These are phyloP conservation scores for Leucoptera coffeella DNA, from an alignment of 2,888 invertebrate species.

Conservation along the genomic window DNA sequence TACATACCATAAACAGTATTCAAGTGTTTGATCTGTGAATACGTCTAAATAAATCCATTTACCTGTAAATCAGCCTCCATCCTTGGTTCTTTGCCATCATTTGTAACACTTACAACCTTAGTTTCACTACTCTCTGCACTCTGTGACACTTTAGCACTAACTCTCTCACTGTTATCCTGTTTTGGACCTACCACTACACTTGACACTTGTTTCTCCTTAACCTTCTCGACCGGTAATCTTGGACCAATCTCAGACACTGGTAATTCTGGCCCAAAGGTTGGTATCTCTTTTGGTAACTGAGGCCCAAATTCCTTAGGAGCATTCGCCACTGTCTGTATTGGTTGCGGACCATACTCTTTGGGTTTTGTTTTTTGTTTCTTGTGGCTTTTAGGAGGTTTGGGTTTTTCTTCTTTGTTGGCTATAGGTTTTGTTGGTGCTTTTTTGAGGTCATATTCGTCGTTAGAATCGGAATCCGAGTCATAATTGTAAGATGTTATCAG, in stretches of 20 bases:
- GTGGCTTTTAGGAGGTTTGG: conserved; percentile 8
- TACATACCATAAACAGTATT: too few relatives aligned
- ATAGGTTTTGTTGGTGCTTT: conserved; percentile 10
- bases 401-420: too few relatives aligned
- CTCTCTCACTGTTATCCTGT: too few relatives aligned
- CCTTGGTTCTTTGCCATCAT: conserved; percentile 31
- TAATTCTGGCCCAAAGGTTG: conserved; percentile 35
- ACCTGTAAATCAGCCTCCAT: too few relatives aligned
- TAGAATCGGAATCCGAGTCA: conserved; percentile 48
- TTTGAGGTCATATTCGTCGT: conserved; percentile 32
- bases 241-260: too few relatives aligned
- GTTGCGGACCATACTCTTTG: conserved; percentile 25
- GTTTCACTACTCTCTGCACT: not conserved
- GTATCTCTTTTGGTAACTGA: conserved; percentile 26
- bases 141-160: too few relatives aligned
- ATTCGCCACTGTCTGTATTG: too few relatives aligned
- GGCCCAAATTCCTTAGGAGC: too few relatives aligned
- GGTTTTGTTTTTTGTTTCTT: conserved; percentile 24
- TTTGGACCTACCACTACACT: not conserved
- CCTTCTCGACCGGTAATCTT: conserved; percentile 8
- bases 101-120: too few relatives aligned
- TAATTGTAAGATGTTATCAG: conserved; percentile 51
- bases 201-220: not conserved
- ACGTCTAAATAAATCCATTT: too few relatives aligned
- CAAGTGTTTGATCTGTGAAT: too few relatives aligned